Evolutionary conservation across 37 sponge, comb jelly and placozoan genomes (phyloP).

Genomic region (Lycopodina hypogea): DNA sequence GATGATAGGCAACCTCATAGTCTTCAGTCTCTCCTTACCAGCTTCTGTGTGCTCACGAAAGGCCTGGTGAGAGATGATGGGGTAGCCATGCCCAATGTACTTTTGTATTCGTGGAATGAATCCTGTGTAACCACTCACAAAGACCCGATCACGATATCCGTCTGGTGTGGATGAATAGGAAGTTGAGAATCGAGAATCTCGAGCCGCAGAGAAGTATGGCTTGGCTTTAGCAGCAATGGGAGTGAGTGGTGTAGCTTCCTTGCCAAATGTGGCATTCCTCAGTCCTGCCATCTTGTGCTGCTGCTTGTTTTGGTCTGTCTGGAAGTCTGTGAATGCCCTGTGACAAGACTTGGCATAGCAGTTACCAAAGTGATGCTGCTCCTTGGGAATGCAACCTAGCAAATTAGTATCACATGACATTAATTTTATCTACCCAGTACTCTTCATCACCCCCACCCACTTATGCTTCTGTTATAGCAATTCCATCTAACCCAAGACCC

Average conservation of each 20-base stretch:
- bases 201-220: conserved; percentile 58
- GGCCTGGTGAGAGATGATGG: conserved; percentile 77
- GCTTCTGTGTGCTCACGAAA: conserved; percentile 74
- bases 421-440: neutral
- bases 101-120: conserved; percentile 88
- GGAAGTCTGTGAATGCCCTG: conserved; percentile 75
- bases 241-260: conserved; percentile 59
- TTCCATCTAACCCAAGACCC: too few species aligned
- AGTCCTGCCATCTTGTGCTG: conserved; percentile 47
- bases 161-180: conserved; percentile 75
- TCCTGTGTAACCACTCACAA: conserved; percentile 96
- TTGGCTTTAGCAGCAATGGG: conserved; percentile 50
- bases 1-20: conserved; percentile 46
- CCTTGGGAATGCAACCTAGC: conserved; percentile 88
- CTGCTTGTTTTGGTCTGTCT: conserved; percentile 71
- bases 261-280: conserved; percentile 9
- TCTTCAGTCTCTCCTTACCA: conserved; percentile 41
- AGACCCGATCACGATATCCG: conserved; percentile 73
- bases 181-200: conserved; percentile 73
- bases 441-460: neutral
- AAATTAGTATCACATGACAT: neutral
- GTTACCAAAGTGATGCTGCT: conserved; percentile 78
- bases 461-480: too few species aligned
- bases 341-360: conserved; percentile 91
- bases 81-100: conserved; percentile 90